phyloP scores from a whole-genome alignment of 2,888 invertebrate genomes.

The Ecdyonurus torrentis region DNA sequence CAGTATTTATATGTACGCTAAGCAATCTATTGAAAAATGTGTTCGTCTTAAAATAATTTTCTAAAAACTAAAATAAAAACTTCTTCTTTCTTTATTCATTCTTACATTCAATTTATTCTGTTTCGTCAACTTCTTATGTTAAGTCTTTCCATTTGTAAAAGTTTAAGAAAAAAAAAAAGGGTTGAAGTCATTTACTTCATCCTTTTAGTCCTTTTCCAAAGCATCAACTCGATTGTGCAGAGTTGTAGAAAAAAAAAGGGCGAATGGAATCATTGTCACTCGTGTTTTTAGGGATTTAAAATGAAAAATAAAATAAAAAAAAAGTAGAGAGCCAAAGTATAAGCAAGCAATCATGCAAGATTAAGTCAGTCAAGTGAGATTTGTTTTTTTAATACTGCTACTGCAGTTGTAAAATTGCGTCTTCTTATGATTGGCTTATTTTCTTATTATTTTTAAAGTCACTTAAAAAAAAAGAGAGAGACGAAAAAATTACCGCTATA shows the following conservation, averaged over 20 bases:
- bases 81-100: too few species aligned
- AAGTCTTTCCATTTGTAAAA: neutral
- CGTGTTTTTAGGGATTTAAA: constrained; percentile 2
- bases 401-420: neutral
- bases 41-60: neutral
- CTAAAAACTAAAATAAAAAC: neutral
- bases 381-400: neutral
- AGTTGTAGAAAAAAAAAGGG: neutral
- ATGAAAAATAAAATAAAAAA: neutral
- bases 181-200: neutral
- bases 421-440: neutral
- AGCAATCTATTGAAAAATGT: neutral
- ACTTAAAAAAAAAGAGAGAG: neutral
- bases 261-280: neutral
- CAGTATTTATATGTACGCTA: too few species aligned
- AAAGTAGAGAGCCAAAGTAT: neutral
- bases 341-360: neutral
- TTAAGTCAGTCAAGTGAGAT: neutral
- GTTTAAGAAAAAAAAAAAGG: neutral
- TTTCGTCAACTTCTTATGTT: neutral
- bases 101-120: neutral
- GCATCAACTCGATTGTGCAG: too few species aligned
- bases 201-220: neutral
- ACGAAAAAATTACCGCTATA: too few species aligned
- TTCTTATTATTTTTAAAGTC: neutral